Conservation (phyloP, 2,113 vertebrate genomes). For the Sander lucioperca region DNA sequence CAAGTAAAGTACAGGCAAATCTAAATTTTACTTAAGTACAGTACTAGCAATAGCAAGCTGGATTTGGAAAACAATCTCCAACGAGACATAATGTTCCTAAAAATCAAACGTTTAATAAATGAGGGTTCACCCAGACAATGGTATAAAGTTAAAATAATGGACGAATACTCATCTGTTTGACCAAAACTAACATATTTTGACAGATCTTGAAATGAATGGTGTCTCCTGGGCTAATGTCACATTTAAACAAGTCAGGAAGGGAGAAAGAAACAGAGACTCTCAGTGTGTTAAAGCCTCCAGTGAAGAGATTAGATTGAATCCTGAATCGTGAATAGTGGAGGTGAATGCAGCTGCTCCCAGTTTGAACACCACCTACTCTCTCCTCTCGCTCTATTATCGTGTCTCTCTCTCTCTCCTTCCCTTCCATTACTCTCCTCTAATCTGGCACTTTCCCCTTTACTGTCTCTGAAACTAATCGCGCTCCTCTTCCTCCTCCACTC, state of each 20-base stretch:
- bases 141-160: too few species aligned
- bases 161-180: not conserved
- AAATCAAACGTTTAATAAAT: too few species aligned
- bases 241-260: not conserved
- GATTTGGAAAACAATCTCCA: too few species aligned
- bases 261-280: not conserved
- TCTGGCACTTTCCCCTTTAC: constrained; percentile 15
- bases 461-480: constrained; percentile 28
- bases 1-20: too few species aligned
- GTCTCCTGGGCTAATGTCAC: not conserved
- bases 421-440: not conserved
- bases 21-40: too few species aligned
- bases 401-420: constrained; percentile 1
- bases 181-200: not conserved
- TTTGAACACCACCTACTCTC: constrained; percentile 54
- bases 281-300: not conserved
- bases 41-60: too few species aligned
- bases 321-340: constrained; percentile 17
- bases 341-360: constrained; percentile 43
- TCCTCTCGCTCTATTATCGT: constrained; percentile 1
- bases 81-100: too few species aligned
- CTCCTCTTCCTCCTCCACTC: constrained; percentile 28
- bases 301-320: constrained; percentile 7
- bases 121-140: too few species aligned
- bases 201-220: not conserved